These are phyloP conservation scores for Choloepus didactylus DNA, from an alignment of 2,797 vertebrate species.

Conservation along the genomic window DNA sequence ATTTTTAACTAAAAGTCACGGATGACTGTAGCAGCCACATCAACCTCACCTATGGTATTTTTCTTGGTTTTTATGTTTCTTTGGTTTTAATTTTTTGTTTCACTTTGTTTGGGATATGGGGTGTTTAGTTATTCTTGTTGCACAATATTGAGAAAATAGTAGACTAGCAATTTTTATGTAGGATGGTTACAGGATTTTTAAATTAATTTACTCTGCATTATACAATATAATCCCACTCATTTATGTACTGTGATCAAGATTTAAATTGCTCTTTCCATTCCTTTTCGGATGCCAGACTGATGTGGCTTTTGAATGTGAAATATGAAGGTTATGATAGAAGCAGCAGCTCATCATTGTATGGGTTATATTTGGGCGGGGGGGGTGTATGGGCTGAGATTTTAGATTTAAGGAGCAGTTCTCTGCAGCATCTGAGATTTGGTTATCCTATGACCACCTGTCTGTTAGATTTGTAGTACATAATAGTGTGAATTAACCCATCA, in stretches of 20 bases:
- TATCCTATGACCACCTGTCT: background rate
- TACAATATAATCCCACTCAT: background rate
- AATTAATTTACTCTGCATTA: background rate
- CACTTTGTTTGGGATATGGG: background rate
- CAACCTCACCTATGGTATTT: background rate
- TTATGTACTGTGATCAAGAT: background rate
- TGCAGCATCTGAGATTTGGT: background rate
- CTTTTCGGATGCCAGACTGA: background rate
- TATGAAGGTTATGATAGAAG: background rate
- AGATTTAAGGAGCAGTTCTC: background rate
- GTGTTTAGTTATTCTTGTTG: background rate
- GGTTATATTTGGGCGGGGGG: background rate
- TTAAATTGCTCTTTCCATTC: conserved; percentile 5
- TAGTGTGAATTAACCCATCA: background rate
- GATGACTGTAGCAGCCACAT: background rate
- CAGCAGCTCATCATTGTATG: background rate
- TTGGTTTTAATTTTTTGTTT: background rate
- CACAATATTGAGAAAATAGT: background rate
- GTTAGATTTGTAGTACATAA: background rate
- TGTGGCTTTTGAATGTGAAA: background rate
- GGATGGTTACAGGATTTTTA: background rate
- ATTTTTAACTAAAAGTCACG: background rate
- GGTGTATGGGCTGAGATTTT: background rate
- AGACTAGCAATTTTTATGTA: background rate
- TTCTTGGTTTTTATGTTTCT: background rate